These are phyloP conservation scores for Nannoperca australis DNA, from an alignment of 2,797 vertebrate genomes.

Conservation along the genomic window DNA sequence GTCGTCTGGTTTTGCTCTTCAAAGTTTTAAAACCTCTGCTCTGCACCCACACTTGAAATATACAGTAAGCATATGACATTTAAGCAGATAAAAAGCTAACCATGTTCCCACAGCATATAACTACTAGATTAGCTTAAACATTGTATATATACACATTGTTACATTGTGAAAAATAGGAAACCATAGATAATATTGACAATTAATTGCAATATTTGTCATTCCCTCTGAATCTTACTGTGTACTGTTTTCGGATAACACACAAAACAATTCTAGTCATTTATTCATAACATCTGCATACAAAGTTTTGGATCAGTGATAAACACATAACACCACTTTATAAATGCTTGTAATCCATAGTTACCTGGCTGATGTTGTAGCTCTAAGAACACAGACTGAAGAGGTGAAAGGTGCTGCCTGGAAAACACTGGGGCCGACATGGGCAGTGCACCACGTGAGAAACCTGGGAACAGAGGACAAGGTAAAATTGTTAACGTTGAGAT, in stretches of 20 bases:
- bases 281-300: neutral
- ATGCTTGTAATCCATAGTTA: slow-evolving; percentile 66
- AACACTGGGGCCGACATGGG: slow-evolving; percentile 79
- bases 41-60: slow-evolving; percentile 86
- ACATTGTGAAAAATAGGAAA: neutral
- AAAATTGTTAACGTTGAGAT: neutral
- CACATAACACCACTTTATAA: neutral
- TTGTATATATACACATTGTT: neutral
- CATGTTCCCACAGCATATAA: neutral
- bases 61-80: neutral
- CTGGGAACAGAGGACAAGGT: slow-evolving; percentile 71
- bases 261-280: neutral
- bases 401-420: slow-evolving; percentile 84
- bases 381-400: slow-evolving; percentile 86
- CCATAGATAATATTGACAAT: neutral
- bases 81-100: neutral
- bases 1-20: slow-evolving; percentile 89
- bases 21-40: slow-evolving; percentile 95
- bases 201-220: neutral
- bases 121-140: neutral
- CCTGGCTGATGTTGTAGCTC: slow-evolving; percentile 90
- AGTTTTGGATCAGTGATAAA: neutral
- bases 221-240: neutral
- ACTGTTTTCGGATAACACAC: neutral
- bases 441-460: slow-evolving; percentile 81